phyloP scores from a whole-genome alignment of 1,140 invertebrate species.

The Scaptomyza pallida region DNA sequence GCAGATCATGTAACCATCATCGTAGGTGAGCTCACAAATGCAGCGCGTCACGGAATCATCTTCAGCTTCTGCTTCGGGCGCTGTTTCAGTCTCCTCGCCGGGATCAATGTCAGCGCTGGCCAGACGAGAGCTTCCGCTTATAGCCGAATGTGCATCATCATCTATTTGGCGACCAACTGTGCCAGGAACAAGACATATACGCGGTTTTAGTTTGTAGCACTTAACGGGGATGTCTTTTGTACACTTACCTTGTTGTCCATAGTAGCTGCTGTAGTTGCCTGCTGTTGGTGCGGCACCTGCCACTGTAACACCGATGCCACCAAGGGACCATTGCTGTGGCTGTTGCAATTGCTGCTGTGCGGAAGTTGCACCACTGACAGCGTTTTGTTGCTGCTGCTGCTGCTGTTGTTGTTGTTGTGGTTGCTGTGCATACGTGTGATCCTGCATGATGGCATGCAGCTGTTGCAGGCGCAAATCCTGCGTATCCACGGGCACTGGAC shows the following conservation, averaged over 20 bases:
- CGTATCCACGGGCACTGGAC: constrained; percentile 80
- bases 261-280: constrained; percentile 48
- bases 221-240: neutral
- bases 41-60: constrained; percentile 95
- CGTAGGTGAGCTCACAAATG: constrained; percentile 97
- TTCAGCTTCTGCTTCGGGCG: constrained; percentile 93
- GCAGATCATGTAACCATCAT: constrained; percentile 99
- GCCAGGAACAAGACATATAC: neutral
- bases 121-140: constrained; percentile 85
- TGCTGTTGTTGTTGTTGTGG: constrained; percentile 84
- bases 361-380: constrained; percentile 17
- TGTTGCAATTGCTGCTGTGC: constrained; percentile 63
- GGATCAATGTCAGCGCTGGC: constrained; percentile 87
- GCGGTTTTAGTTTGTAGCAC: neutral
- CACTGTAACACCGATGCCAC: constrained; percentile 73
- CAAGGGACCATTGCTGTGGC: constrained; percentile 76
- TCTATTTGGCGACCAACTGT: constrained; percentile 82
- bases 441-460: constrained; percentile 88
- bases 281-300: constrained; percentile 26
- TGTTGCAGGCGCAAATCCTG: constrained; percentile 84
- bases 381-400: constrained; percentile 34
- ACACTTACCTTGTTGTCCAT: constrained; percentile 70
- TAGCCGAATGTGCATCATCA: constrained; percentile 88
- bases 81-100: constrained; percentile 94
- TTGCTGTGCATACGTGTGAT: constrained; percentile 90